A percentile compares a stretch with the other conserved stretches of the same genome.
Conservation (phyloP, 2,797 vertebrate species). For the Sebastiscus tertius region DNA sequence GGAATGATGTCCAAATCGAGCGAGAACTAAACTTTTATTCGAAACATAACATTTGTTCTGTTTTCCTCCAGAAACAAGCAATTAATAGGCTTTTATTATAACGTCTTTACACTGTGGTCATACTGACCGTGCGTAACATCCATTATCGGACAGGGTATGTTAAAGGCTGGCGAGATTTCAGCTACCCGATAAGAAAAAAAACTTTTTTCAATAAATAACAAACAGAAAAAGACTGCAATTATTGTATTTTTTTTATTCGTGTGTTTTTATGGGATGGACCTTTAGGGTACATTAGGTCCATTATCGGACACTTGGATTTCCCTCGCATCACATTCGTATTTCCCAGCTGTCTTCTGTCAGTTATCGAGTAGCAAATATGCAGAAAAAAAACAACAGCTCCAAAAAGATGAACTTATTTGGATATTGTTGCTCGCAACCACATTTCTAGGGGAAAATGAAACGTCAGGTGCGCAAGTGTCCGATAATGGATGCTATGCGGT, state of each 20-base stretch:
- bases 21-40: background rate
- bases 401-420: background rate
- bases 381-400: background rate
- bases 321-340: background rate
- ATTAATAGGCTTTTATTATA: background rate
- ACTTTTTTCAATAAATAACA: background rate
- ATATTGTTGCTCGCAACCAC: background rate
- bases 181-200: background rate
- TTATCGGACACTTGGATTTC: background rate
- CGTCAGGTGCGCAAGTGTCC: conserved; percentile 43
- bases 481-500: background rate
- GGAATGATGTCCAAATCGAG: background rate
- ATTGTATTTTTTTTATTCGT: background rate
- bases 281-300: background rate
- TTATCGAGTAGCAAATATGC: no score
- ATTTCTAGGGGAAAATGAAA: background rate
- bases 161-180: background rate
- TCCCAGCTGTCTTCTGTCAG: background rate
- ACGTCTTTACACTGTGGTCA: background rate
- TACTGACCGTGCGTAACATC: background rate
- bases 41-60: background rate
- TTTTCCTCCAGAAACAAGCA: background rate
- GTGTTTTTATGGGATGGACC: background rate
- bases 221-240: background rate
- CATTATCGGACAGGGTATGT: background rate